A percentile compares a stretch with the other conserved stretches of the same genome.
Conservation (phyloP, 2,888 invertebrate species). For the Coremacera marginata region DNA sequence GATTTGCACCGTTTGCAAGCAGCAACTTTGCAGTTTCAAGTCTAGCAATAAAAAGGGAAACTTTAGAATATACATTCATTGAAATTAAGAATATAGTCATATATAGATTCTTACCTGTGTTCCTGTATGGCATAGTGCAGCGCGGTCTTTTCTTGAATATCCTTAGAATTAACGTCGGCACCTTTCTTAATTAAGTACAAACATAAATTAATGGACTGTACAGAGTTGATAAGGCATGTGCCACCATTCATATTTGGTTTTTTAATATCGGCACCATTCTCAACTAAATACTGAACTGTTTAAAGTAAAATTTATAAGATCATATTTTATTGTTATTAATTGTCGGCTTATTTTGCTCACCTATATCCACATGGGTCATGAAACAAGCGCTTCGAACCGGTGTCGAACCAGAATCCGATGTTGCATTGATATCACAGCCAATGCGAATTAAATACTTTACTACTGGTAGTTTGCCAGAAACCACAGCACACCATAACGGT, state of each 20-base stretch:
- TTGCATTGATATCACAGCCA: slow-evolving; percentile 86
- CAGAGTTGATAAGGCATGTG: slow-evolving; percentile 93
- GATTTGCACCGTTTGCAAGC: slow-evolving; percentile 84
- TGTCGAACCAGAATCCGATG: slow-evolving; percentile 89
- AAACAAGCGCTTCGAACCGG: slow-evolving; percentile 93
- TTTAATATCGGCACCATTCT: slow-evolving; percentile 85
- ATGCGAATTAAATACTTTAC: slow-evolving; percentile 83
- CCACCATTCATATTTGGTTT: slow-evolving; percentile 91
- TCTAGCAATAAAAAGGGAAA: slow-evolving; percentile 60
- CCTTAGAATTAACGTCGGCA: slow-evolving; percentile 86
- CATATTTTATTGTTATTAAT: background rate
- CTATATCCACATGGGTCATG: slow-evolving; percentile 87
- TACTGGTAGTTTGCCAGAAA: slow-evolving; percentile 83
- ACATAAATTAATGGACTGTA: slow-evolving; percentile 87
- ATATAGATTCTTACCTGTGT: slow-evolving; percentile 71
- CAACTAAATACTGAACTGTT: slow-evolving; percentile 79
- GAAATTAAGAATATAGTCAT: background rate
- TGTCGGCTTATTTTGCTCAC: slow-evolving; percentile 49
- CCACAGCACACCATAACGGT: slow-evolving; percentile 93
- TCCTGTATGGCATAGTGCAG: slow-evolving; percentile 94
- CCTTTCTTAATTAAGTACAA: slow-evolving; percentile 83
- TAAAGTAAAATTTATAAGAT: slow-evolving; percentile 46
- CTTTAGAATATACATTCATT: background rate
- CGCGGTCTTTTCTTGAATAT: slow-evolving; percentile 91
- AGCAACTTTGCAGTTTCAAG: slow-evolving; percentile 87